Conservation (phyloP, 2,888 invertebrate species). For the Xylota sylvarum region DNA sequence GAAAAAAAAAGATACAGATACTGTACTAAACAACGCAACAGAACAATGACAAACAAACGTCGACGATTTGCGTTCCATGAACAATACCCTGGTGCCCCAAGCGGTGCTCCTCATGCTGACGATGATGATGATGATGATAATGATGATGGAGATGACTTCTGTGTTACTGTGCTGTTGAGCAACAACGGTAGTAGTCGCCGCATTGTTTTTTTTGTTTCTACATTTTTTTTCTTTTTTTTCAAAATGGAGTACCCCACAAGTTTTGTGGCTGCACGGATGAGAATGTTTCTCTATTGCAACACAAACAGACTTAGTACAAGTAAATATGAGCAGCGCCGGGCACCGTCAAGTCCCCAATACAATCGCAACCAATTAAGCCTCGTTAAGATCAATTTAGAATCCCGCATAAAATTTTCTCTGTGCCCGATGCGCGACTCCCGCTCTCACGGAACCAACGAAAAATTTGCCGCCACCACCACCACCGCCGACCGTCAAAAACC, state of each 20-base stretch:
- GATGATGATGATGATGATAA: not conserved
- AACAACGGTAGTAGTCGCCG: constrained; percentile 48
- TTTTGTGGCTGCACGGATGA: constrained; percentile 54
- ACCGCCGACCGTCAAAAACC: constrained; percentile 59
- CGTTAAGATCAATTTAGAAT: constrained; percentile 86
- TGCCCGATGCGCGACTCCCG: constrained; percentile 75
- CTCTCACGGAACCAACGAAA: constrained; percentile 72
- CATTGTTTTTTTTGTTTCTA: constrained; percentile 50
- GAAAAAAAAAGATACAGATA: constrained; percentile 68
- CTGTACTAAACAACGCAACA: constrained; percentile 63
- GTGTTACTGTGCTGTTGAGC: constrained; percentile 61
- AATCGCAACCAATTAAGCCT: constrained; percentile 84
- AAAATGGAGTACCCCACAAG: constrained; percentile 68
- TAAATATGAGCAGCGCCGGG: constrained; percentile 43
- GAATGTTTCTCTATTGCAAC: constrained; percentile 65
- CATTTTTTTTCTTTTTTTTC: constrained; percentile 15
- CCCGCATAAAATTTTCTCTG: constrained; percentile 84
- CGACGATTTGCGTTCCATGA: constrained; percentile 71
- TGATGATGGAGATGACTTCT: constrained; percentile 70
- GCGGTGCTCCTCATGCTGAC: constrained; percentile 17
- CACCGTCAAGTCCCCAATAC: constrained; percentile 81
- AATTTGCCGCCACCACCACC: constrained; percentile 51
- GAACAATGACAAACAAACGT: constrained; percentile 73
- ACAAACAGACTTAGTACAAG: constrained; percentile 48
- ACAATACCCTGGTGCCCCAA: constrained; percentile 67